A percentile compares a stretch with the other conserved stretches of the same genome.
phyloP scores from a whole-genome alignment of 2,888 invertebrate genomes.

The Pasiphila rectangulata region DNA sequence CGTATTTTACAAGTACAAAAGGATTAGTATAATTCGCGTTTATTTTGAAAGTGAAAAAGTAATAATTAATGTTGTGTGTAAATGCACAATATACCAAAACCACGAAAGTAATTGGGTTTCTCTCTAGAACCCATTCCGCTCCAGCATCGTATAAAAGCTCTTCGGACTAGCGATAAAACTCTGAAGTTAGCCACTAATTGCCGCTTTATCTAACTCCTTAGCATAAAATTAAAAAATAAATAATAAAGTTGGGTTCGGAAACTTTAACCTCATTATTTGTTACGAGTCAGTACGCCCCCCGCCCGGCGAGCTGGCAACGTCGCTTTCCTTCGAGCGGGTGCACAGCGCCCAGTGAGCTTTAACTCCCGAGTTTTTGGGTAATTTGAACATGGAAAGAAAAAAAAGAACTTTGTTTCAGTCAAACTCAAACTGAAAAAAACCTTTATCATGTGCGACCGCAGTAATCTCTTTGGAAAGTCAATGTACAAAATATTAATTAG shows the following conservation, averaged over 20 bases:
- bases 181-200: constrained; percentile 30
- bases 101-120: too few relatives aligned
- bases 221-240: constrained; percentile 45
- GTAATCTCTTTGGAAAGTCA: too few relatives aligned
- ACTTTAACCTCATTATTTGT: constrained; percentile 78
- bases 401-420: too few relatives aligned
- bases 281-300: constrained; percentile 48
- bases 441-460: too few relatives aligned
- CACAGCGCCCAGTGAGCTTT: constrained; percentile 54
- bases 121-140: too few relatives aligned
- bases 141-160: constrained; percentile 11
- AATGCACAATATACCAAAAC: not conserved
- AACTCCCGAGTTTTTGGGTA: constrained; percentile 39
- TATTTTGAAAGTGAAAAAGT: too few relatives aligned
- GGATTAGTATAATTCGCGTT: too few relatives aligned
- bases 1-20: too few relatives aligned
- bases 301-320: constrained; percentile 67
- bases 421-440: too few relatives aligned
- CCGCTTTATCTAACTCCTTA: constrained; percentile 31
- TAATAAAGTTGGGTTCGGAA: constrained; percentile 63
- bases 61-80: too few relatives aligned
- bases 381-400: too few relatives aligned
- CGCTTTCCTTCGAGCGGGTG: constrained; percentile 52
- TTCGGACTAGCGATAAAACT: constrained; percentile 19
- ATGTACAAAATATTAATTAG: too few relatives aligned